These are phyloP conservation scores for human (Homo sapiens) DNA, from an alignment of 2,113 vertebrate genomes.

Conservation along the genomic window DNA sequence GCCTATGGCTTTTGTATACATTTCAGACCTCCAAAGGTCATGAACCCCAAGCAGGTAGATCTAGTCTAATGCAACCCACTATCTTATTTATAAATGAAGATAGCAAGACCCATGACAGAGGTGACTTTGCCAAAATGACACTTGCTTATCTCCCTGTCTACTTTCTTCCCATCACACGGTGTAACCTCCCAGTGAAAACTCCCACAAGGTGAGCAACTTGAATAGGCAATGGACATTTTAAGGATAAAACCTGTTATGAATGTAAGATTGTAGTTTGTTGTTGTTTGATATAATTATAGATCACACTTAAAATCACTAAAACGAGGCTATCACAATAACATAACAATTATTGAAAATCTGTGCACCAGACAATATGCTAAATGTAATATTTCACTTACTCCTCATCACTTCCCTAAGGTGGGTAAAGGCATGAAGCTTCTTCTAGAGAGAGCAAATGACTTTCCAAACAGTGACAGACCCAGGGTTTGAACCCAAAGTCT, in stretches of 20 bases:
- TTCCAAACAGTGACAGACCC: neutral
- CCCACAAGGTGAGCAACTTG: neutral
- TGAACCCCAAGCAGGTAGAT: neutral
- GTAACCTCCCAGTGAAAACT: neutral
- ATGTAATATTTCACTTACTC: neutral
- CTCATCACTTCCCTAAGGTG: neutral
- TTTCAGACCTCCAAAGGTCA: neutral
- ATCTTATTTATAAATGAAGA: neutral
- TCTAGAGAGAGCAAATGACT: neutral
- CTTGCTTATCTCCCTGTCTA: neutral
- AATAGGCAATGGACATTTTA: neutral
- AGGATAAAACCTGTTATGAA: neutral
- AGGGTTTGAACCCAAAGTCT: neutral
- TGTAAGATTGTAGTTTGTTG: neutral
- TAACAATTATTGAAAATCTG: neutral
- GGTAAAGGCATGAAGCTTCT: too few relatives aligned
- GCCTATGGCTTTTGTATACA: accelerated
- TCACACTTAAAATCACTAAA: neutral
- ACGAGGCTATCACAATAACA: neutral
- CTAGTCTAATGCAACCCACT: neutral
- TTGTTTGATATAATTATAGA: neutral
- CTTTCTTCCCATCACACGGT: neutral
- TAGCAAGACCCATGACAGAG: neutral
- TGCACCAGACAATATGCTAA: neutral
- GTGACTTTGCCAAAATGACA: neutral